A percentile compares a stretch with the other conserved stretches of the same genome.
phyloP scores from a whole-genome alignment of 2,888 invertebrate genomes.

The Steinernema carpocapsae region DNA sequence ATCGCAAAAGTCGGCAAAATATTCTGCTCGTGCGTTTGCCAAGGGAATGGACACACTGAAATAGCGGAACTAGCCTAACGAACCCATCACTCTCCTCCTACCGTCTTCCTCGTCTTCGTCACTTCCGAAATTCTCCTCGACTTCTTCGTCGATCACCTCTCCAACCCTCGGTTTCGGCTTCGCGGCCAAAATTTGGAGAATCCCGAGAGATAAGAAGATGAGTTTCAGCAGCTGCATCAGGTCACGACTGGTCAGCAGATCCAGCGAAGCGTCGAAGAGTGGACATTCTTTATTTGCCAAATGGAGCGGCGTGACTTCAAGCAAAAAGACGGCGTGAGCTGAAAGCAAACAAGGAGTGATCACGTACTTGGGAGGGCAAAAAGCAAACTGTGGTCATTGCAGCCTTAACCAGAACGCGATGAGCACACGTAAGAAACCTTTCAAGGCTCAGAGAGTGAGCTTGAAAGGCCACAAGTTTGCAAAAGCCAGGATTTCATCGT shows the following conservation, averaged over 20 bases:
- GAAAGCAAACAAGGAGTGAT: not conserved
- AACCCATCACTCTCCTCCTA: not conserved
- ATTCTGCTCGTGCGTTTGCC: constrained; percentile 63
- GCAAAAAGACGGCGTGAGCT: constrained; percentile 2
- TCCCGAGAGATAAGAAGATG: constrained; percentile 22
- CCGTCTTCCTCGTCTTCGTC: constrained; percentile 39
- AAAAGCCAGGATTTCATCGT: too few relatives aligned
- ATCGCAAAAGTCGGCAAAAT: constrained; percentile 56
- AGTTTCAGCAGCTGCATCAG: constrained; percentile 38
- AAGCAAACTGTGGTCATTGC: too few relatives aligned
- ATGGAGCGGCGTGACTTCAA: constrained; percentile 27
- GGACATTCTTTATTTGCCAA: constrained; percentile 12
- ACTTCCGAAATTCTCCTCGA: not conserved
- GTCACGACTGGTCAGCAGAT: constrained; percentile 46
- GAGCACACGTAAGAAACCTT: too few relatives aligned
- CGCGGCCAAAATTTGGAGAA: not conserved
- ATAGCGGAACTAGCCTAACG: too few relatives aligned
- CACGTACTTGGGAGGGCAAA: not conserved
- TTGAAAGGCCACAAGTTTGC: too few relatives aligned
- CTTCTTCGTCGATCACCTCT: constrained; percentile 2
- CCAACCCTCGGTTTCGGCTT: constrained; percentile 13
- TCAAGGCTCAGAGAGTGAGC: not conserved
- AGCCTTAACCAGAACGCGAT: too few relatives aligned
- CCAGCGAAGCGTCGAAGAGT: not conserved
- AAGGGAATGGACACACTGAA: constrained; percentile 59